Conservation (phyloP, 2,113 vertebrate genomes). For the Motacilla tschutschensis region DNA sequence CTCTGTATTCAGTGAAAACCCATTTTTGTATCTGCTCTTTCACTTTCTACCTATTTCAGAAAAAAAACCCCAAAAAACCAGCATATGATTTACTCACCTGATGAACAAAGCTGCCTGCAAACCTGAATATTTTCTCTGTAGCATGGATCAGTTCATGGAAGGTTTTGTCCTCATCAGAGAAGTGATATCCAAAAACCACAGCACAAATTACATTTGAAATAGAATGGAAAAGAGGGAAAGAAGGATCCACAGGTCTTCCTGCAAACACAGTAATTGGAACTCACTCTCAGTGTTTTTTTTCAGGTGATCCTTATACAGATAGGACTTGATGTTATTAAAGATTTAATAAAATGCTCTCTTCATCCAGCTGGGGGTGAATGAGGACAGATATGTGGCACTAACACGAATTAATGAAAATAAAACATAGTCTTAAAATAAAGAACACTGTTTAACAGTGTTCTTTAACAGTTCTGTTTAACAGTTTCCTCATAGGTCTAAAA, state of each 20-base stretch:
- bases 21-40: background rate
- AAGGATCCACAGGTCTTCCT: slow-evolving; percentile 59
- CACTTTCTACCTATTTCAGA: background rate
- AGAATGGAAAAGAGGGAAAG: slow-evolving; percentile 32
- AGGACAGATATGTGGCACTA: background rate
- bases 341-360: background rate
- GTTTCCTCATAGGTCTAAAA: background rate
- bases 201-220: slow-evolving; percentile 56
- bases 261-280: background rate
- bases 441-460: background rate
- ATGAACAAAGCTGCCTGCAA: background rate
- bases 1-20: background rate
- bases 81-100: background rate
- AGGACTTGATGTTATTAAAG: background rate
- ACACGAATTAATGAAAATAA: background rate
- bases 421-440: background rate
- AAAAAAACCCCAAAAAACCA: background rate
- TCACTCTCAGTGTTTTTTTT: background rate
- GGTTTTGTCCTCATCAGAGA: slow-evolving; percentile 50
- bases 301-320: background rate
- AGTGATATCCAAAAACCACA: slow-evolving; percentile 53
- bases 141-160: slow-evolving; percentile 49
- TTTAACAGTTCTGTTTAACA: background rate
- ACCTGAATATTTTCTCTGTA: slow-evolving; percentile 1
- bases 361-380: background rate